A percentile compares a stretch with the other conserved stretches of the same genome.
These are phyloP conservation scores for Labeo catla DNA, from an alignment of 2,113 vertebrate genomes.

Conservation along the genomic window DNA sequence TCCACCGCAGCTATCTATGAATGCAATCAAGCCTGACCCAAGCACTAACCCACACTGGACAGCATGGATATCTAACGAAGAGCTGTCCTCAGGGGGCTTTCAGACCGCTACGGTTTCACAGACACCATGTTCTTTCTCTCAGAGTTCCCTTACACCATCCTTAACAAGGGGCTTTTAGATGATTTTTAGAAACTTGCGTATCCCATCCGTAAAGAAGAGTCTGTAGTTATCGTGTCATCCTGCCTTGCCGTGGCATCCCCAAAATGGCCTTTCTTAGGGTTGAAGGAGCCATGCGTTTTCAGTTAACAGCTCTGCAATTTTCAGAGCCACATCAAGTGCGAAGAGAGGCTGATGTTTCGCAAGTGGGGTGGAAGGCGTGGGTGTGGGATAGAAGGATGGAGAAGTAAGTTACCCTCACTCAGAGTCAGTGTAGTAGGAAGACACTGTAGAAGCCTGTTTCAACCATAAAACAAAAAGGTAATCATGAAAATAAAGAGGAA, in stretches of 20 bases:
- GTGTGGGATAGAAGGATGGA: constrained; percentile 23
- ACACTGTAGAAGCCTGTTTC: neutral
- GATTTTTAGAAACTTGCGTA: constrained; percentile 46
- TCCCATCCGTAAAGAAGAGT: constrained; percentile 44
- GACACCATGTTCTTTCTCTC: constrained; percentile 24
- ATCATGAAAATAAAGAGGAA: neutral
- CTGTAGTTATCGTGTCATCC: constrained; percentile 59
- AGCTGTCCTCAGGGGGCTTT: constrained; percentile 12
- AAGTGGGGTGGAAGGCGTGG: neutral
- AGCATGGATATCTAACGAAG: constrained; percentile 20
- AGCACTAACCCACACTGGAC: constrained; percentile 26
- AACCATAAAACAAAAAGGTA: neutral
- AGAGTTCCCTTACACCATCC: constrained; percentile 34
- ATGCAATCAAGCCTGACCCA: constrained; percentile 45
- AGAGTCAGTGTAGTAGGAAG: neutral
- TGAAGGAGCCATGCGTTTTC: constrained; percentile 64
- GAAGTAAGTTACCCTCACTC: neutral
- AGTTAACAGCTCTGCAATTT: constrained; percentile 66
- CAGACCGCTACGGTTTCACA: constrained; percentile 8
- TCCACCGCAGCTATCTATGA: constrained; percentile 37
- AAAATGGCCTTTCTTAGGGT: constrained; percentile 31
- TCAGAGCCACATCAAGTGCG: constrained; percentile 67
- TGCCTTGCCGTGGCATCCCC: constrained; percentile 53
- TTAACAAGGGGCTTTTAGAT: constrained; percentile 41
- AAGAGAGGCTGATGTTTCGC: neutral